Evolutionary conservation across 2,113 vertebrate genomes (phyloP).

Genomic region (Antennarius striatus): DNA sequence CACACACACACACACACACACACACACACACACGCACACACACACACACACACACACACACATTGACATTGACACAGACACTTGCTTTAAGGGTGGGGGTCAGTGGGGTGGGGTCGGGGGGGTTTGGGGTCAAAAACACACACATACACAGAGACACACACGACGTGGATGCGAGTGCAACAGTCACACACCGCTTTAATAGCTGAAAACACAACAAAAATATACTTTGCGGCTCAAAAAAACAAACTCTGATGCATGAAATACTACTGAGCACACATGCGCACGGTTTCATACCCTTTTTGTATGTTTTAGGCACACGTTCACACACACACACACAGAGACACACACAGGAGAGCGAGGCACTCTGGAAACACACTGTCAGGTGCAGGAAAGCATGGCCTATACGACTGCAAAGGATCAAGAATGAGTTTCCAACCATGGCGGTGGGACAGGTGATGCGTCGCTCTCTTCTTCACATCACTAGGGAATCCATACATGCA

Average conservation of each 20-base stretch:
- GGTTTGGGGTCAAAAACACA: slow-evolving; percentile 36
- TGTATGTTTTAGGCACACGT: not conserved
- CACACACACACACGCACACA: slow-evolving; percentile 23
- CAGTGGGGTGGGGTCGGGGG: not conserved
- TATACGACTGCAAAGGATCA: slow-evolving; percentile 68
- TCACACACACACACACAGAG: not conserved
- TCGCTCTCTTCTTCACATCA: slow-evolving; percentile 48
- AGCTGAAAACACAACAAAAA: slow-evolving; percentile 36
- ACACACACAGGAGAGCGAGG: slow-evolving; percentile 19
- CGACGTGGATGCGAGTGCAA: not conserved
- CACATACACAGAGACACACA: not conserved
- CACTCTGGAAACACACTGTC: slow-evolving; percentile 78
- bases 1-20: slow-evolving; percentile 2
- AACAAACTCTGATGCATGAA: slow-evolving; percentile 17
- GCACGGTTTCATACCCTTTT: slow-evolving; percentile 28
- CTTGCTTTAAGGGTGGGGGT: slow-evolving; percentile 11
- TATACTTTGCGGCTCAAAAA: not conserved
- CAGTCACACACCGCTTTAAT: slow-evolving; percentile 3
- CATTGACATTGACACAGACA: slow-evolving; percentile 53
- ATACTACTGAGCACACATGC: slow-evolving; percentile 9
- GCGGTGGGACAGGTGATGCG: slow-evolving; percentile 50
- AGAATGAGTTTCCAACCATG: slow-evolving; percentile 73
- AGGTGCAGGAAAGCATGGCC: slow-evolving; percentile 76
- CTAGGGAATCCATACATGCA: slow-evolving; percentile 11
- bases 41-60: slow-evolving; percentile 13